Percentiles rank a stretch among this genome's conserved stretches.
These are phyloP conservation scores for Lepidochrysops patricia DNA, from an alignment of 2,888 invertebrate genomes.

Conservation along the genomic window DNA sequence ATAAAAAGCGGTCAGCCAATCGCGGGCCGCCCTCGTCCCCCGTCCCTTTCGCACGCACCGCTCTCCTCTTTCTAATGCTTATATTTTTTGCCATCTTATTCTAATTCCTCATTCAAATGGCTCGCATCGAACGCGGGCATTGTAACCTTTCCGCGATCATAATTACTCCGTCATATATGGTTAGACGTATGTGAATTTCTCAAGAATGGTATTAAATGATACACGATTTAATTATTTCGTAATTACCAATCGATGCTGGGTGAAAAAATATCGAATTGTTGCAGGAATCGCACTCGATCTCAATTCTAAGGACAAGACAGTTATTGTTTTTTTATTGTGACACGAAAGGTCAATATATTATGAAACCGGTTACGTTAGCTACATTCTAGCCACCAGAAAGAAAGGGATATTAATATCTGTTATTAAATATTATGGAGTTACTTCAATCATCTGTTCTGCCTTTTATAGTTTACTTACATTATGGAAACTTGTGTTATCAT, in stretches of 20 bases:
- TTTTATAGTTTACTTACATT: no score
- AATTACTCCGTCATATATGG: constrained; percentile 32
- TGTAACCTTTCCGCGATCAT: constrained; percentile 48
- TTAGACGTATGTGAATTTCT: constrained; percentile 20
- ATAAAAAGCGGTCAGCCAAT: constrained; percentile 73
- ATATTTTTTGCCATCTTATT: constrained; percentile 71
- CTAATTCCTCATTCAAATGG: constrained; percentile 71
- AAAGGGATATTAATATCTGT: no score
- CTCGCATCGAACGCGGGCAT: constrained; percentile 56
- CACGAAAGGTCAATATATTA: neutral
- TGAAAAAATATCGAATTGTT: neutral
- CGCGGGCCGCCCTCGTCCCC: constrained; percentile 36
- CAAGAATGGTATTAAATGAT: neutral
- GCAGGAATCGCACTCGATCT: neutral
- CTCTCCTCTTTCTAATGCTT: constrained; percentile 65
- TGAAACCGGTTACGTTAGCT: neutral
- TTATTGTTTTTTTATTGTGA: neutral
- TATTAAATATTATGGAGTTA: neutral
- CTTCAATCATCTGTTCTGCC: neutral
- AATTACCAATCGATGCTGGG: neutral
- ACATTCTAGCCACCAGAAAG: neutral
- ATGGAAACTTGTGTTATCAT: no score
- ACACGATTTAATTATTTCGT: constrained; percentile 7
- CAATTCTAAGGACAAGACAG: neutral
- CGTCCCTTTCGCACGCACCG: constrained; percentile 45